These are phyloP conservation scores for Drosophila trapezifrons DNA, from an alignment of 1,140 invertebrate species.

Conservation along the genomic window DNA sequence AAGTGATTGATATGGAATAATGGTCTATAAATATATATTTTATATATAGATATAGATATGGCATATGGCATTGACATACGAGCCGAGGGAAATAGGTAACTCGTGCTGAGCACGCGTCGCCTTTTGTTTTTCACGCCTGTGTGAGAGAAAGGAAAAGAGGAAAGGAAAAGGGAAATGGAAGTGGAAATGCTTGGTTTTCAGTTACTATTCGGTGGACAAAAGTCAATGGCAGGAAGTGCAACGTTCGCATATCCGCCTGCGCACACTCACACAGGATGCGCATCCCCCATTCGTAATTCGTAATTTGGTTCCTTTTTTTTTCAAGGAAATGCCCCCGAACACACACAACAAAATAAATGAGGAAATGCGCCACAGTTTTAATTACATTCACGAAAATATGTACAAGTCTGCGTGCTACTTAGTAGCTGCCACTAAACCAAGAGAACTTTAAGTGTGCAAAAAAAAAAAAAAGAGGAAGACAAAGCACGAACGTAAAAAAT, in stretches of 20 bases:
- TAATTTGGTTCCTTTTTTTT: constrained; percentile 19
- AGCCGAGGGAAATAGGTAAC: constrained; percentile 10
- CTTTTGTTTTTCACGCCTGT: constrained; percentile 29
- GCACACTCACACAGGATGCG: constrained; percentile 66
- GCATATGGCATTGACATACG: constrained; percentile 58
- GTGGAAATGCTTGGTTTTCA: constrained; percentile 70
- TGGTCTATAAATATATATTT: not conserved
- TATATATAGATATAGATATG: constrained; percentile 13
- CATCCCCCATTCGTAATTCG: constrained; percentile 15
- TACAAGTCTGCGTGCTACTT: constrained; percentile 60
- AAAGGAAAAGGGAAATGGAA: constrained; percentile 50
- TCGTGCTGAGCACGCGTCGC: constrained; percentile 64
- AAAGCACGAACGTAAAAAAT: constrained; percentile 70
- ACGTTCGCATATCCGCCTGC: constrained; percentile 75
- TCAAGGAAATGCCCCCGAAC: constrained; percentile 59
- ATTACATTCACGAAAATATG: constrained; percentile 46
- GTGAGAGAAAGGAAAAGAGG: not conserved
- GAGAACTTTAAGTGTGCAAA: constrained; percentile 48
- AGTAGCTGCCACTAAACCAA: constrained; percentile 72
- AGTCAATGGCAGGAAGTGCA: constrained; percentile 80
- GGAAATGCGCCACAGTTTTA: constrained; percentile 54
- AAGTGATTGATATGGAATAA: constrained; percentile 23
- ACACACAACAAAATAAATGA: constrained; percentile 52
- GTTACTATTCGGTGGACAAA: constrained; percentile 65
- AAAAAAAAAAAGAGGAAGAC: constrained; percentile 7